phyloP scores from a whole-genome alignment of 2,113 vertebrate genomes.

The Pelobates fuscus region DNA sequence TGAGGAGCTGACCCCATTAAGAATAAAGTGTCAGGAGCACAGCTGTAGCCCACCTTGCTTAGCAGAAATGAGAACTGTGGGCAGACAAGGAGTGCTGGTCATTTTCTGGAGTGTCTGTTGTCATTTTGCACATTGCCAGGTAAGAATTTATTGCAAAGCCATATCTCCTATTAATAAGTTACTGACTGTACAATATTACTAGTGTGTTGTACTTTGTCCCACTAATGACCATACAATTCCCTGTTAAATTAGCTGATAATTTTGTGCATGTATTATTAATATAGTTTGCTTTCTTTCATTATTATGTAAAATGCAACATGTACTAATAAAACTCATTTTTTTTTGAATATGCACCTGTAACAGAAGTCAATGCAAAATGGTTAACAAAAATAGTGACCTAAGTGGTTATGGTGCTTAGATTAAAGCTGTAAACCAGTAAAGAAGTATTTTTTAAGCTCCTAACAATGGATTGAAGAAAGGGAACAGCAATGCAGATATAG shows the following conservation, averaged over 20 bases:
- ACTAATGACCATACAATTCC: neutral
- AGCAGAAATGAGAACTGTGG: slow-evolving; percentile 53
- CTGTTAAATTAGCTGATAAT: too few relatives aligned
- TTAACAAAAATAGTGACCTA: too few relatives aligned
- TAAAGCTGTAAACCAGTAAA: too few relatives aligned
- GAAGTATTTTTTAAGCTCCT: too few relatives aligned
- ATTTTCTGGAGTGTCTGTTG: slow-evolving; percentile 43
- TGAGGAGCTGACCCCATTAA: slow-evolving; percentile 29
- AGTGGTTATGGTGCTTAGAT: too few relatives aligned
- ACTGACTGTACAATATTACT: slow-evolving; percentile 8
- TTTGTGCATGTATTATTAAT: too few relatives aligned
- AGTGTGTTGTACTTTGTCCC: slow-evolving; percentile 27
- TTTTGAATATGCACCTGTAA: neutral
- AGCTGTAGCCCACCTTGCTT: slow-evolving; percentile 30
- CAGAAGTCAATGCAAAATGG: too few relatives aligned
- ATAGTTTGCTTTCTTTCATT: too few relatives aligned
- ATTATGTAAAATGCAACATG: neutral
- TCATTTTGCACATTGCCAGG: slow-evolving; percentile 53
- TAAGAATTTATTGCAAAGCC: slow-evolving; percentile 52
- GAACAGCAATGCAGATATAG: slow-evolving; percentile 36
- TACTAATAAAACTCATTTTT: too few relatives aligned
- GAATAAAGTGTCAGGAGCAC: slow-evolving; percentile 42
- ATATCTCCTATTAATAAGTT: slow-evolving; percentile 29
- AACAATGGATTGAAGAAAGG: neutral
- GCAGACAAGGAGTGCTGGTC: slow-evolving; percentile 42